Percentiles rank a stretch among this genome's conserved stretches.
These are phyloP conservation scores for Agonopterix alstromeriana DNA, from an alignment of 2,888 invertebrate genomes.

Conservation along the genomic window DNA sequence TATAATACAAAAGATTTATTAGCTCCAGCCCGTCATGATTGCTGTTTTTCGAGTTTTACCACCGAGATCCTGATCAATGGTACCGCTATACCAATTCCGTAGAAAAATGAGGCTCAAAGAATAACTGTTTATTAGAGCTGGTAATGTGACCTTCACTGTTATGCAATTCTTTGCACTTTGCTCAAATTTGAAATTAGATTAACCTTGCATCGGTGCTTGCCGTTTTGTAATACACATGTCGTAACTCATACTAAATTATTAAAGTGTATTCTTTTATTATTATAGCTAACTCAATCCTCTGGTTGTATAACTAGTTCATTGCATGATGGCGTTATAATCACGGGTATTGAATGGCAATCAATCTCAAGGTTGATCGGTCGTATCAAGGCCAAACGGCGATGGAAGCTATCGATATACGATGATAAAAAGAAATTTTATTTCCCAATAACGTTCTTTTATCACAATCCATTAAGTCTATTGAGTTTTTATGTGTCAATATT, in stretches of 20 bases:
- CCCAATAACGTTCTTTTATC: too few species aligned
- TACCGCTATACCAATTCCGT: conserved; percentile 10
- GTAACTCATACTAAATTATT: conserved; percentile 1
- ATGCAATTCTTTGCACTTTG: conserved; percentile 8
- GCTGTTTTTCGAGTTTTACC: conserved; percentile 14
- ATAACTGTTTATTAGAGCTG: conserved; percentile 8
- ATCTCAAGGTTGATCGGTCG: conserved; percentile 10
- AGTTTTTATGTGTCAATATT: too few species aligned
- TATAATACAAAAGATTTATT: conserved; percentile 19
- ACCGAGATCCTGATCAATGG: conserved; percentile 11
- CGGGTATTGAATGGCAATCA: conserved; percentile 8
- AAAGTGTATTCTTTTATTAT: neutral
- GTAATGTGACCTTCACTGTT: conserved; percentile 12
- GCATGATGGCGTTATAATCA: conserved; percentile 9
- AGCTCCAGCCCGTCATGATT: conserved; percentile 15
- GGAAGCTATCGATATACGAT: neutral
- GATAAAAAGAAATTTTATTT: too few species aligned
- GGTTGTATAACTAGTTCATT: conserved; percentile 7
- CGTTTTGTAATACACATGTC: conserved; percentile 1
- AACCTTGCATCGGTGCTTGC: conserved; percentile 10
- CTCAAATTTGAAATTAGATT: conserved; percentile 14
- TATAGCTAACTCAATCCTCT: neutral
- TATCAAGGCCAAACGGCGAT: conserved; percentile 5
- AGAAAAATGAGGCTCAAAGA: neutral
- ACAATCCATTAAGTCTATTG: too few species aligned